Conservation (phyloP, 2,888 invertebrate species). For the Drosophila meridionalis region DNA sequence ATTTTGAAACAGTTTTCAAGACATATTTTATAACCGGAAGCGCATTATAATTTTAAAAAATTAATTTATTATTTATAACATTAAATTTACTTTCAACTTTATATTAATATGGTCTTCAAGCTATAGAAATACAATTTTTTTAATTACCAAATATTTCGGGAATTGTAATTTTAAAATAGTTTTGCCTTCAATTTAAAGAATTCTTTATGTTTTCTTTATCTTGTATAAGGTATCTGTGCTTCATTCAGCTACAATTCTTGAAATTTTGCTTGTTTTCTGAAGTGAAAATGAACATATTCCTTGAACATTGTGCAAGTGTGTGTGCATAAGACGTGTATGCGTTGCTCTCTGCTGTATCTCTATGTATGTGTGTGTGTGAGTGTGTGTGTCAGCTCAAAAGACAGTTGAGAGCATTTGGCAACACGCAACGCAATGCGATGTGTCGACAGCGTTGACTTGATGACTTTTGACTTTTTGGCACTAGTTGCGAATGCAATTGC, state of each 20-base stretch:
- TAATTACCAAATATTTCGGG: too few relatives aligned
- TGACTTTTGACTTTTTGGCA: constrained; percentile 58
- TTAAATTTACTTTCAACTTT: too few relatives aligned
- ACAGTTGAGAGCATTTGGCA: constrained; percentile 30
- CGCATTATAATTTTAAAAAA: not conserved
- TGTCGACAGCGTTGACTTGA: constrained; percentile 46
- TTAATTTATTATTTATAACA: not conserved
- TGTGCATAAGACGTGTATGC: constrained; percentile 11
- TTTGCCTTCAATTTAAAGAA: not conserved
- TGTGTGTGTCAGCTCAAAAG: constrained; percentile 27
- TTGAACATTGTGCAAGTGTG: constrained; percentile 29
- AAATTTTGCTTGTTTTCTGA: constrained; percentile 17
- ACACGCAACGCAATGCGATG: constrained; percentile 18
- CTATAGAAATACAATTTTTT: too few relatives aligned
- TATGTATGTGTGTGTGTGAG: constrained; percentile 4
- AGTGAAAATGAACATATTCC: constrained; percentile 52
- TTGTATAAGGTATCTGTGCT: constrained; percentile 10
- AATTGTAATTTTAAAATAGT: not conserved
- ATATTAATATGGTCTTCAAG: too few relatives aligned
- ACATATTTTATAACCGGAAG: not conserved
- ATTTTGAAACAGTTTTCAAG: not conserved
- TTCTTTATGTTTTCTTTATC: too few relatives aligned
- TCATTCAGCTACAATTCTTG: not conserved
- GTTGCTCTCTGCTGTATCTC: not conserved
- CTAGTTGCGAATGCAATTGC: constrained; percentile 49